Base-by-base conservation (phyloP, 2,888 invertebrate genomes). In the Eubasilissa splendida region DNA sequence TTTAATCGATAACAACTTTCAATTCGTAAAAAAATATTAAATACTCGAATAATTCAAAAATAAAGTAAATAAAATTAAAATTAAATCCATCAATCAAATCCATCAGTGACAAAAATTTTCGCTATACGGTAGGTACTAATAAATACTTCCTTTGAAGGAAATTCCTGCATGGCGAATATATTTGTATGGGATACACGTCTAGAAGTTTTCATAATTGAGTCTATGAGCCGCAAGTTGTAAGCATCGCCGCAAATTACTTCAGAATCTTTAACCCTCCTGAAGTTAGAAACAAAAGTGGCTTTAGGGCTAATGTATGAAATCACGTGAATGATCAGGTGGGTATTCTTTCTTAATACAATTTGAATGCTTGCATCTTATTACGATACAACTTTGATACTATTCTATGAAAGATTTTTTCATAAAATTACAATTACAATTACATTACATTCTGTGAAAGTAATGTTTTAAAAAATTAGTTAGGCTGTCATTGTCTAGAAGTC, bases 191-290 rank as follows among this genome's bases (percentile, higher is more conserved):
- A 9, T 53, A 22, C 70, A 70, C 70, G 70, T 70, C 52, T 70
- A 22, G 52, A 42, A 22, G 54, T 70, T 70, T 70, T 70, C 70
- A 70, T 70, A 70, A 70, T 70, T 70, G 70, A 70, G 53, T 70
- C 10, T 22, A 53, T 7, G 14, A 22, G 11, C 52, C 52, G 14
- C 70, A 53, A 70, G 50, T 14, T 66, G 66, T 66, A 50, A 70
- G 52, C 52, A 22, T 42, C 42, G 11, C 22, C 70, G 70, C 53
- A 70, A 70, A 70, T 70, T 70, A 54, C 70, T 70, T 70, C 52
- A 52, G 22, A 70, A 70, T 70, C 70, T 70, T 70, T 70, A 70
- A 70, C 70, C 70, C 70, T 53, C 50, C 14, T 68, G 50, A 68
- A 68, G 70, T 70, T 70, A 22, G 70, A 14, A 22, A 70, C 70